Evolutionary conservation across 2,113 vertebrate genomes (phyloP), one percentile per base, ranked within the genome.

Genomic region (Scomber colias): DNA sequence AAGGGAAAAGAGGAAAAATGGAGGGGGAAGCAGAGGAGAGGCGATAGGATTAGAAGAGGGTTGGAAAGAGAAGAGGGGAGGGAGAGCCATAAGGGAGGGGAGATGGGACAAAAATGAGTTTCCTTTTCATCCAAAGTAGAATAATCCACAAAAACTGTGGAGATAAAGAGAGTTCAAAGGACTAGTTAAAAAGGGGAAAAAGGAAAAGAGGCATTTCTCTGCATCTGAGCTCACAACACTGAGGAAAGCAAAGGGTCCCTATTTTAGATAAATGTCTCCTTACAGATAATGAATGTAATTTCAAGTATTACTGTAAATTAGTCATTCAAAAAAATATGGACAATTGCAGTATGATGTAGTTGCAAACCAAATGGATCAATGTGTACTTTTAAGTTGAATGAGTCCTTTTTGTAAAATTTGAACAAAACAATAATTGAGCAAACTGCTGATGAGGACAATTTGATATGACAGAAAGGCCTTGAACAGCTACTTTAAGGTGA

Each of bases 111-210:
- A 75, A 87, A 90, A 89, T 74, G 31, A 78, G 62, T 86, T 76
- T 71, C 55, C 60, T 88, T 90, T 89, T 88, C 74, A 89, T 75
- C 73, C 83, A 64, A 77, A 82, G 74, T 77, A 53, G 74, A 89
- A 85, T 91, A 93, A 91, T 90, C 85, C 89, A 49, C 64, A 40
- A 83, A 92, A 92, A 93, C 82, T 90, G 76, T 71, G 82, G 66
- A 61, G 85, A 92, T 91, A 89, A 88, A 82, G 27, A 49, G 49
- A 88, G 89, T 90, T 93, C 81, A 92, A 88, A 92, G 82, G 60
- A 82, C 57, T 71, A 71, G 76, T 81, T 80, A 77, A 64, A 85
- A 81, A 50, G 24, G 24, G 24, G 59, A 61, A 78, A 59, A 66
- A 21, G 59, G 35, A 62, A 50, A 59, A 57, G 35, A 56, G 21